Conservation (phyloP, 2,888 invertebrate species). For the Drosophila paracracens region DNA sequence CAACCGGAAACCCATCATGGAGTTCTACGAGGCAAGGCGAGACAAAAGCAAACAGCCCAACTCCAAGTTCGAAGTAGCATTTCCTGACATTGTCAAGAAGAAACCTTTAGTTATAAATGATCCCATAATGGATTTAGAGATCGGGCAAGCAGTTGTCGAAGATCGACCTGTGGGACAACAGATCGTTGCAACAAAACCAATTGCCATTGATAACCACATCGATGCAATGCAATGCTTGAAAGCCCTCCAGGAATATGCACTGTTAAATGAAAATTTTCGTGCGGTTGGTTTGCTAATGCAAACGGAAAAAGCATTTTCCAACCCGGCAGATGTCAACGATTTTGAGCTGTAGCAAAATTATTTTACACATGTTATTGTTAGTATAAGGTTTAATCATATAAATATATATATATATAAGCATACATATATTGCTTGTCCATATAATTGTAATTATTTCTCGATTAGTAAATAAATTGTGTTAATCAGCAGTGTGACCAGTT, state of each 20-base stretch:
- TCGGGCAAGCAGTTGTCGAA: slow-evolving; percentile 4
- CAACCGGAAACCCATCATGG: slow-evolving; percentile 80
- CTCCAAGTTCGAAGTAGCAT: slow-evolving; percentile 36
- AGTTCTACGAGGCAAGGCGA: slow-evolving; percentile 78
- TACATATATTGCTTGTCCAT: not conserved
- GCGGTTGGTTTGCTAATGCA: slow-evolving; percentile 81
- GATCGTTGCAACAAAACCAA: not conserved
- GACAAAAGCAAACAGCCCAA: slow-evolving; percentile 45
- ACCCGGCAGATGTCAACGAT: slow-evolving; percentile 48
- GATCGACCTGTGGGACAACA: not conserved
- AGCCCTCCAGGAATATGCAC: slow-evolving; percentile 80
- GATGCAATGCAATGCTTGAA: slow-evolving; percentile 61
- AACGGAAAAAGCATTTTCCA: slow-evolving; percentile 72
- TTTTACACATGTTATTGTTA: not conserved
- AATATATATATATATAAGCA: not conserved
- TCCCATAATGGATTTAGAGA: not conserved
- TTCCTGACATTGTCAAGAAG: not conserved
- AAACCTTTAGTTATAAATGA: not conserved
- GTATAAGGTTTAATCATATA: not conserved
- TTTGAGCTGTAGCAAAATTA: slow-evolving; percentile 39
- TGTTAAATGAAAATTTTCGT: slow-evolving; percentile 79
- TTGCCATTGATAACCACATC: slow-evolving; percentile 12
- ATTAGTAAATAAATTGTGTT: not conserved
- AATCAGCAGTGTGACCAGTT: slow-evolving; percentile 15
- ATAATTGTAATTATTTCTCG: not conserved